Evolutionary conservation across 2,888 invertebrate genomes (phyloP).

Genomic region (Galeopsomyia nigrocyanea): DNA sequence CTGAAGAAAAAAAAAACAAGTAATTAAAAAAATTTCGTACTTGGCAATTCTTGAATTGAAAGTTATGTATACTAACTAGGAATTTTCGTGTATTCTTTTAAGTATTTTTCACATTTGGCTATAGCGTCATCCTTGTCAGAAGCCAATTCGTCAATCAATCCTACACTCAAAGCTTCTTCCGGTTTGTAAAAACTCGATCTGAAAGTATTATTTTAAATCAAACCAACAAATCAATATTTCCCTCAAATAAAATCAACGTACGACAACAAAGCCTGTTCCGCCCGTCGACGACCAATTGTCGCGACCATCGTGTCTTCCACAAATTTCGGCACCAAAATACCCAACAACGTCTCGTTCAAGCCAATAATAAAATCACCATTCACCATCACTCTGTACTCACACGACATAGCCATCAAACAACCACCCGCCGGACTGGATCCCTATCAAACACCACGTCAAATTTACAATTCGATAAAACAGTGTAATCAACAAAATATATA

Average conservation of each 20-base stretch:
- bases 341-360: slow-evolving; percentile 88
- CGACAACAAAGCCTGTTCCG: slow-evolving; percentile 78
- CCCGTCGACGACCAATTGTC: slow-evolving; percentile 74
- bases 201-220: too few relatives aligned
- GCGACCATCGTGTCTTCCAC: slow-evolving; percentile 65
- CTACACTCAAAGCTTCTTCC: slow-evolving; percentile 82
- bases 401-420: slow-evolving; percentile 82
- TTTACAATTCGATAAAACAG: neutral
- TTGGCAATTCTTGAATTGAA: too few relatives aligned
- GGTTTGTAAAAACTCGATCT: slow-evolving; percentile 81
- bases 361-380: slow-evolving; percentile 84
- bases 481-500: neutral
- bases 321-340: slow-evolving; percentile 84
- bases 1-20: slow-evolving; percentile 55
- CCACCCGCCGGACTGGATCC: slow-evolving; percentile 75
- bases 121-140: slow-evolving; percentile 78
- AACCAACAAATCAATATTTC: neutral
- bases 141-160: slow-evolving; percentile 83
- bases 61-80: slow-evolving; percentile 65
- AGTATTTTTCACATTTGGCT: slow-evolving; percentile 76
- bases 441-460: slow-evolving; percentile 53
- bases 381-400: slow-evolving; percentile 89
- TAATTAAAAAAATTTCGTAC: neutral
- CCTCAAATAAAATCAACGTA: slow-evolving; percentile 22
- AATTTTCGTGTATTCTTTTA: slow-evolving; percentile 77